These are phyloP conservation scores for Meliscaeva auricollis DNA, from an alignment of 2,888 invertebrate species.

Conservation along the genomic window DNA sequence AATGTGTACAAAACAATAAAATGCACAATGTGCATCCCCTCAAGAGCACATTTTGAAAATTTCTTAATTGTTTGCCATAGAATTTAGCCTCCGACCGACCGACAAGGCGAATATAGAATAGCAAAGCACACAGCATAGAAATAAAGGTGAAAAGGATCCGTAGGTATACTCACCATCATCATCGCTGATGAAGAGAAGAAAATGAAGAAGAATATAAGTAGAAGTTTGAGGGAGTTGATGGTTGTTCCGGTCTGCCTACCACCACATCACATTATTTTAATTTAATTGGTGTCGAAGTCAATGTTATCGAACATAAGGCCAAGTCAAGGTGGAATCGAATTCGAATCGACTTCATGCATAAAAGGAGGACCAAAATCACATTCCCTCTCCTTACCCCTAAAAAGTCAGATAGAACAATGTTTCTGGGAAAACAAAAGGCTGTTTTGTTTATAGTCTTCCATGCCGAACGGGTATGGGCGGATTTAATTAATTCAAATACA, in stretches of 20 bases:
- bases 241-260: slow-evolving; percentile 40
- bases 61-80: slow-evolving; percentile 75
- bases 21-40: slow-evolving; percentile 76
- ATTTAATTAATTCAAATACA: slow-evolving; percentile 73
- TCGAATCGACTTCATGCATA: neutral
- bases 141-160: slow-evolving; percentile 18
- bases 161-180: slow-evolving; percentile 18
- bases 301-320: slow-evolving; percentile 74
- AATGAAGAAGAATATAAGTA: no score
- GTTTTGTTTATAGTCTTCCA: slow-evolving; percentile 52
- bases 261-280: slow-evolving; percentile 72
- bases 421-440: slow-evolving; percentile 64
- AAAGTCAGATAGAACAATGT: slow-evolving; percentile 26
- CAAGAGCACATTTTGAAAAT: slow-evolving; percentile 74
- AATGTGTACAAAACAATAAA: slow-evolving; percentile 70
- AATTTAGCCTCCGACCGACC: slow-evolving; percentile 37
- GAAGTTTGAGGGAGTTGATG: neutral
- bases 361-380: neutral
- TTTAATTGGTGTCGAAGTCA: slow-evolving; percentile 76
- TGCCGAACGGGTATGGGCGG: slow-evolving; percentile 33
- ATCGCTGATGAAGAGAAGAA: neutral
- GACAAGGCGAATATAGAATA: neutral
- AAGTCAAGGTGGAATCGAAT: slow-evolving; percentile 61
- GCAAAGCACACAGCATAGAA: neutral
- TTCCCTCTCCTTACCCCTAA: neutral